These are phyloP conservation scores for Heliconius eleuchia DNA, from an alignment of 1,140 invertebrate genomes.

Conservation along the genomic window DNA sequence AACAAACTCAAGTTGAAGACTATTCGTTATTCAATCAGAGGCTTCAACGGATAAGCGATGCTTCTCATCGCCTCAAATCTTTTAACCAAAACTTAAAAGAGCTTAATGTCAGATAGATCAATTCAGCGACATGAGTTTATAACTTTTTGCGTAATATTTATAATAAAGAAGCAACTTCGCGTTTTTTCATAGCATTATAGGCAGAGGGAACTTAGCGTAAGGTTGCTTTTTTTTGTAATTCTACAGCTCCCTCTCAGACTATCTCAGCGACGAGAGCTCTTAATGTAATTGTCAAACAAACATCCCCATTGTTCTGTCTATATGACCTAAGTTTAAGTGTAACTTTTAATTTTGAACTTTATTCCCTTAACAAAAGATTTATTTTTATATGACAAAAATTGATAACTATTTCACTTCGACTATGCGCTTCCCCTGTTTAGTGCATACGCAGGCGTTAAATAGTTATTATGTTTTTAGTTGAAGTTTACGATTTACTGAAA, in stretches of 20 bases:
- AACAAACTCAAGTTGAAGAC: too few species aligned
- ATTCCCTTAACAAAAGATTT: neutral
- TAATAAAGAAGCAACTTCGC: too few species aligned
- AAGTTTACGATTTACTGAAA: neutral
- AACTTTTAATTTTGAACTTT: neutral
- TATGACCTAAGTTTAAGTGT: neutral
- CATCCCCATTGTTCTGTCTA: constrained; percentile 25
- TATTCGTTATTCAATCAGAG: too few species aligned
- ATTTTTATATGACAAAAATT: neutral
- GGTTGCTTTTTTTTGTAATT: neutral
- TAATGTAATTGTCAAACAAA: constrained; percentile 49
- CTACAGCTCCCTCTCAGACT: constrained; percentile 9
- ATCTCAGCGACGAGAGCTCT: constrained; percentile 31
- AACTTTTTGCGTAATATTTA: too few species aligned
- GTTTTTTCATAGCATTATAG: too few species aligned
- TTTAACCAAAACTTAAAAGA: too few species aligned
- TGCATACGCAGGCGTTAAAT: neutral
- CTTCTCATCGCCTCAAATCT: too few species aligned
- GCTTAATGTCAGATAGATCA: too few species aligned
- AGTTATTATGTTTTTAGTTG: neutral
- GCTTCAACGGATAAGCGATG: too few species aligned
- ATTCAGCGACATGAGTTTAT: too few species aligned
- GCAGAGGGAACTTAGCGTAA: too few species aligned
- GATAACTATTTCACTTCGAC: neutral
- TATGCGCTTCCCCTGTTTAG: neutral